Base-by-base conservation (phyloP, 2,888 invertebrate species). In the Perizoma flavofasciatum region DNA sequence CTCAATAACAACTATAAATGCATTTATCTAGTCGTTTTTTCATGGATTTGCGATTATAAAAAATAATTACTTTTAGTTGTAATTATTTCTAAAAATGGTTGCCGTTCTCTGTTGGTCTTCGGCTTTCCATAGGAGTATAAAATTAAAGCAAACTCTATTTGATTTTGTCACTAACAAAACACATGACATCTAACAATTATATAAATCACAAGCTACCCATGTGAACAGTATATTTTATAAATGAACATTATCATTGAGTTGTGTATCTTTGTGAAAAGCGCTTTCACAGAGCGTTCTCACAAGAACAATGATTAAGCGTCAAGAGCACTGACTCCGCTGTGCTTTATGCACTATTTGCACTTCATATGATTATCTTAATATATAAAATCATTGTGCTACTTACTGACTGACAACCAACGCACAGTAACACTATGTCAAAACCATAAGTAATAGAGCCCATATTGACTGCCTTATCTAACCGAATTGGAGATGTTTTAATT, bases 251-350 rank as follows among this genome's bases (percentile, higher is more conserved):
- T 69, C 79, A 77, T 76, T 75, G 75, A 78, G 71, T 69, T 63
- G 70, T 69, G 67, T 76, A 77, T 71, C 74, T 75, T 72, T 75
- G 79, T 84, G 88, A 83, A 89, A 89, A 88, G 77, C 85, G 89
- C 90, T 91, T 91, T 91, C 90, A 80, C 89, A 81, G 71, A 69
- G 66, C 75, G 76, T 87, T 88, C 88, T 79, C 87, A 88, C 72
- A 82, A 82, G 79, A 85, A 87, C 88, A 87, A 89, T 86, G 85
- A 80, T 83, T 79, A 64, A 73, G 73, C 61, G 45, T 77, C 74
- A 74, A 80, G 82, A 77, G 73, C 80, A 78, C 77, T 80, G 79
- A 73, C 75, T 70, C 41, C 54, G 48, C 49, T 60, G 67, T 70
- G 67, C 62, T 62, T 67, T 67, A 69, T 62, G 55, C n/a, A 43